Evolutionary conservation across 2,888 invertebrate genomes (phyloP), one percentile per base, ranked within the genome.

Genomic region (Monoplex corrugatus): DNA sequence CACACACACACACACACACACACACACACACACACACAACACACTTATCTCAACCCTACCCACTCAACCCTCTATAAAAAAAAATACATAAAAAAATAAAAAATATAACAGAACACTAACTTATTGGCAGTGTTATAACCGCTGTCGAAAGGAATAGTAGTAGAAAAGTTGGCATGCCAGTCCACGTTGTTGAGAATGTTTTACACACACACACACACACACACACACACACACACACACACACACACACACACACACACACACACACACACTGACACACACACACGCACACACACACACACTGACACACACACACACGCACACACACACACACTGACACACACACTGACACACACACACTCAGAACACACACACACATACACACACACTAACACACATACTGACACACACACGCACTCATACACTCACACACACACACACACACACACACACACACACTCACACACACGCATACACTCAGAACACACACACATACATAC

Each of bases 121-220:
- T 50, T 50, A 13, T 16, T 50, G 50, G 8, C 50, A 13, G 50
- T 50, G 10, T 50, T n/a, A n/a, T n/a, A 68, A 16, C 82, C 84
- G 23, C 86, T 13, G 38, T 50, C 78, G 87, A 90, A 89, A 28
- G 90, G 90, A 28, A 90, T 89, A n/a, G 45, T 63, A 40, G 89
- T 83, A 35, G 88, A 80, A 44, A 84, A 68, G 50, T 90, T 90
- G 78, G 87, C 90, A 32, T 89, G 89, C 92, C 92, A 92, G 45
- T 90, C 89, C 75, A 91, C 89, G 72, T 90, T 89, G 23, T 86
- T 87, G 28, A 92, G 89, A 38, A 92, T 84, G 32, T 90, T 87
- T n/a, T 90, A 90, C 38, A 92, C 78, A n/a, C n/a, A n/a, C n/a
- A n/a, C n/a, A n/a, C n/a, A n/a, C n/a, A n/a, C n/a, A n/a, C n/a